A percentile compares a stretch with the other conserved stretches of the same genome.
phyloP scores from a whole-genome alignment of 2,797 vertebrate genomes.

The Iguana delicatissima region DNA sequence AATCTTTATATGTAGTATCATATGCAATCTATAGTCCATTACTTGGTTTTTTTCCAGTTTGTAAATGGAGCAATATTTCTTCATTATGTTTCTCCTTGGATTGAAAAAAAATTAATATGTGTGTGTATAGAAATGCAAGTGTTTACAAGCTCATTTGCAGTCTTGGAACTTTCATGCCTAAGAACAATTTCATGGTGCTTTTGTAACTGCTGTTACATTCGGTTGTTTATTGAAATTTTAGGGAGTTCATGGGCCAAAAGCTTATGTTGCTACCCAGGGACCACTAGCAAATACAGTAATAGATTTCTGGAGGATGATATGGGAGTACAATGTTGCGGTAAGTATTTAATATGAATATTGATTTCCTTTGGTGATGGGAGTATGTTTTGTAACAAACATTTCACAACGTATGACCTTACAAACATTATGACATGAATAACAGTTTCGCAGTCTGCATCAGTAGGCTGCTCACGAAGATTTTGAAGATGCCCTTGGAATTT shows the following conservation, averaged over 20 bases:
- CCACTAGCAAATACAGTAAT: conserved; percentile 94
- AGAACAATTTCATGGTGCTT: not conserved
- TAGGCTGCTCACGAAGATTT: no score
- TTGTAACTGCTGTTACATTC: not conserved
- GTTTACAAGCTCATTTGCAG: not conserved
- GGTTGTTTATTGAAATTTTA: conserved; percentile 67
- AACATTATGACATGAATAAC: not conserved
- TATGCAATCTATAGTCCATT: not conserved
- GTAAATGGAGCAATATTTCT: not conserved
- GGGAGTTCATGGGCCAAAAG: conserved; percentile 93
- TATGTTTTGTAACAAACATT: not conserved
- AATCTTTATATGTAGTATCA: not conserved
- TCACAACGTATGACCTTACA: not conserved
- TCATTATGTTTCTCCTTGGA: not conserved
- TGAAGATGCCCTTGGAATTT: not conserved
- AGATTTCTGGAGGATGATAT: conserved; percentile 99
- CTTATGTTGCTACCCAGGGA: conserved; percentile 97
- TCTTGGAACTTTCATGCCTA: not conserved
- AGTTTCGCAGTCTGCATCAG: not conserved
- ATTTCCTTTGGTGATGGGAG: conserved; percentile 15
- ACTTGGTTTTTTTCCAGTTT: not conserved
- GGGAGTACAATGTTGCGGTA: conserved; percentile 94
- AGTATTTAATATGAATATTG: conserved; percentile 73
- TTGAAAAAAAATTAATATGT: not conserved
- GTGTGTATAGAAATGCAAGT: not conserved